Conservation (phyloP, 2,888 invertebrate species). For the Caenorhabditis panamensis region DNA sequence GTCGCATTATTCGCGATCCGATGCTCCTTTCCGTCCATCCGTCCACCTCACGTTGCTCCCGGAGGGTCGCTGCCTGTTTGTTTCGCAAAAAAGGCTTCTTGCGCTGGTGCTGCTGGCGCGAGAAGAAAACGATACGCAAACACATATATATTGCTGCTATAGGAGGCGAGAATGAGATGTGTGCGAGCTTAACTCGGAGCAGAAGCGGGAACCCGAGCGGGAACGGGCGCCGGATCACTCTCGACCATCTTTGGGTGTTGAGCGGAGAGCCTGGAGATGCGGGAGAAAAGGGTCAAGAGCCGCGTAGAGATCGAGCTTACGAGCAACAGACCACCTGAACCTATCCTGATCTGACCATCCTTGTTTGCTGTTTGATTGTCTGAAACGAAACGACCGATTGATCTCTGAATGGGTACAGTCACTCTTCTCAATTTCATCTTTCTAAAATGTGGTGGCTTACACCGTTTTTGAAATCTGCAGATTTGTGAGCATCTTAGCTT, state of each 20-base stretch:
- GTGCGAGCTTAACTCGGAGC: conserved; percentile 52
- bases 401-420: not conserved
- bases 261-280: conserved; percentile 8
- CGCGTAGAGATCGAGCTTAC: not conserved
- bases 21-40: not conserved
- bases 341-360: conserved; percentile 20
- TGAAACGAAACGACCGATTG: not conserved
- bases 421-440: not conserved
- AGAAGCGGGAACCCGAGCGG: conserved; percentile 22
- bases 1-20: conserved; percentile 38
- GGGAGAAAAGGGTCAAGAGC: conserved; percentile 4
- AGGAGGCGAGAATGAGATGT: conserved; percentile 20
- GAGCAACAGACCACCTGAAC: conserved; percentile 3
- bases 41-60: conserved; percentile 32
- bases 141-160: conserved; percentile 29
- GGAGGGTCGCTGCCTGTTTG: conserved; percentile 29
- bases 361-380: not conserved
- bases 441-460: not conserved
- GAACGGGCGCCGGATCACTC: conserved; percentile 12
- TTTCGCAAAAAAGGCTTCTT: conserved; percentile 48
- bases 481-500: not conserved
- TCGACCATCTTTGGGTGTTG: conserved; percentile 6
- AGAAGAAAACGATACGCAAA: conserved; percentile 62
- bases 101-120: conserved; percentile 35
- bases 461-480: not conserved